These are phyloP conservation scores for Sterna hirundo DNA, from an alignment of 2,113 vertebrate species.

Conservation along the genomic window DNA sequence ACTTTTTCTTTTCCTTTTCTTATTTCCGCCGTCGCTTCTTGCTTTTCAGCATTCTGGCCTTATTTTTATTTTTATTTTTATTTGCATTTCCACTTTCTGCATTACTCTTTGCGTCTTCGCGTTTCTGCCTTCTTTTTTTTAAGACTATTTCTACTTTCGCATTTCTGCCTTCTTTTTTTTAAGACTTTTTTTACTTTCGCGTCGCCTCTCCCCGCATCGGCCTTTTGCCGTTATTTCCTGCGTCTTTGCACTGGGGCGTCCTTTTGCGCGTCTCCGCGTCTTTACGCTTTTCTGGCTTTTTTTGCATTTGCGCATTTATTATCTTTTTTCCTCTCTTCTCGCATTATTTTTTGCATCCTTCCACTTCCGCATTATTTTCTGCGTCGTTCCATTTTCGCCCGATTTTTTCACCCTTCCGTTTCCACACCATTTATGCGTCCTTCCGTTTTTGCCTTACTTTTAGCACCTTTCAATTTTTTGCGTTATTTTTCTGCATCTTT, in stretches of 20 bases:
- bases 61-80: neutral
- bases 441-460: neutral
- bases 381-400: no score
- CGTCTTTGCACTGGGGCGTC: neutral
- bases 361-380: no score
- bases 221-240: neutral
- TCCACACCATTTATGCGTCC: no score
- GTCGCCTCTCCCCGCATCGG: accelerated
- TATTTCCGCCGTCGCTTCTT: neutral
- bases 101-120: neutral
- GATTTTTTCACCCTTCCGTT: no score
- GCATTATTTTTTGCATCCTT: no score
- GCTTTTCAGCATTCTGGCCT: neutral
- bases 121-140: neutral
- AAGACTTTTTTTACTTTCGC: no score
- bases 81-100: neutral
- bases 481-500: neutral
- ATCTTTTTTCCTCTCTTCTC: neutral
- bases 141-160: no score
- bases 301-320: neutral
- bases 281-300: neutral
- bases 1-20: neutral
- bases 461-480: no score
- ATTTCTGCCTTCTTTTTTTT: neutral
- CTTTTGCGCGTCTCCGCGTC: neutral